A percentile compares a stretch with the other conserved stretches of the same genome.
Evolutionary conservation across 92 coral and sea anemone genomes (phyloP).

Genomic region (Actinernus sp.): DNA sequence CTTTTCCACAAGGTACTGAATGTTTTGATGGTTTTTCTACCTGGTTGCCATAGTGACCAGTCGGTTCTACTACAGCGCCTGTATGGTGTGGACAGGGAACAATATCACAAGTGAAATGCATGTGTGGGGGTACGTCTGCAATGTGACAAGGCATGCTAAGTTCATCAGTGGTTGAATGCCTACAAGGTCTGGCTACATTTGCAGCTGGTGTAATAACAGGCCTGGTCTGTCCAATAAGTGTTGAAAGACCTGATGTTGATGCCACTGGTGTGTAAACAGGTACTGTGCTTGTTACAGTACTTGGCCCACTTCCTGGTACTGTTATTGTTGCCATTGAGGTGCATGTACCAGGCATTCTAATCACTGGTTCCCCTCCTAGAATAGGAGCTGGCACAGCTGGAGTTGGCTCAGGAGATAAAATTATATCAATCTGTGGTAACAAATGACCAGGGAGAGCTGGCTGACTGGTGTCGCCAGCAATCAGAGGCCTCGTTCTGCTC

Average conservation of each 20-base stretch:
- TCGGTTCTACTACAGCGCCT: neutral
- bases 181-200: conserved; percentile 16
- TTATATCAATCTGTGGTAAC: neutral
- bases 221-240: neutral
- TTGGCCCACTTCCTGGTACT: neutral
- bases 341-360: neutral
- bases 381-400: neutral
- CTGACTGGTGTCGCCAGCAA: neutral
- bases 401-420: too few relatives aligned
- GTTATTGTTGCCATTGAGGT: neutral
- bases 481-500: neutral
- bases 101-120: conserved; percentile 97
- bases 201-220: conserved; percentile 8
- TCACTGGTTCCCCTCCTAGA: neutral
- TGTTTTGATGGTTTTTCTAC: too few relatives aligned
- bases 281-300: neutral
- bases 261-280: neutral
- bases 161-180: neutral
- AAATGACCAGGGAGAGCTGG: too few relatives aligned
- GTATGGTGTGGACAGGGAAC: conserved; percentile 84
- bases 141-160: neutral
- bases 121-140: conserved; percentile 71
- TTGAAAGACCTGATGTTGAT: neutral
- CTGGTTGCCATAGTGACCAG: neutral
- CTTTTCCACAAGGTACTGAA: too few relatives aligned